These are phyloP conservation scores for honey bee (Apis mellifera) DNA, from an alignment of 1,140 invertebrate species.

Conservation along the genomic window Amel_HAv3.1 CM009941.2:10142001-10142500, in stretches of 20 bases:
- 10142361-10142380: constrained; percentile 47
- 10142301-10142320: constrained; percentile 42
- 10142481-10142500: background rate
- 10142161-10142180: too few relatives aligned
- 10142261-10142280: constrained; percentile 47
- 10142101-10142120: too few relatives aligned
- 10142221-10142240: background rate
- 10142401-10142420: constrained; percentile 28
- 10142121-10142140: too few relatives aligned
- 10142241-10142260: background rate
- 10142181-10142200: too few relatives aligned
- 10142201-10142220: too few relatives aligned
- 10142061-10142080: too few relatives aligned
- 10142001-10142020: too few relatives aligned
- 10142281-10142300: constrained; percentile 51
- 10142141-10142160: too few relatives aligned
- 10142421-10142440: too few relatives aligned
- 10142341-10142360: constrained; percentile 33
- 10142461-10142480: background rate
- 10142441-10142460: background rate
- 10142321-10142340: constrained; percentile 38
- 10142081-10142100: too few relatives aligned
- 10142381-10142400: constrained; percentile 26
- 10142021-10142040: too few relatives aligned
- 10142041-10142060: too few relatives aligned